Conservation (phyloP, 2,888 invertebrate species). For the Acronicta psi region DNA sequence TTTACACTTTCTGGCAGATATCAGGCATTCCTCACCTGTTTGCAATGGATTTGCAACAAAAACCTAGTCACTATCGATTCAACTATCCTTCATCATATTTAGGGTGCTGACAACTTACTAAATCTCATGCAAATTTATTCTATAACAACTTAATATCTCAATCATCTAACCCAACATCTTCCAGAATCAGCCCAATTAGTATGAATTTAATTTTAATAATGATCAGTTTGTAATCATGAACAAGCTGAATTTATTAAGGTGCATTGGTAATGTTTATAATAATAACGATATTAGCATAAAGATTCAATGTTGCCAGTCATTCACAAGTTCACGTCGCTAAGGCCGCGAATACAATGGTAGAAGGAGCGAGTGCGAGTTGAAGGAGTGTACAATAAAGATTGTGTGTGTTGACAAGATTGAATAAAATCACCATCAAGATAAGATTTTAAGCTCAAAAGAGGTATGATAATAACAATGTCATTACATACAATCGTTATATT, state of each 20-base stretch:
- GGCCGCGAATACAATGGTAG: slow-evolving; percentile 8
- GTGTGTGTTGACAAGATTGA: too few species aligned
- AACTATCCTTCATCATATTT: too few species aligned
- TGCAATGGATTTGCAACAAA: too few species aligned
- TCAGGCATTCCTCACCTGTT: too few species aligned
- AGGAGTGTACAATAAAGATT: too few species aligned
- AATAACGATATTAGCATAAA: slow-evolving; percentile 54
- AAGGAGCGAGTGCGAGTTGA: slow-evolving; percentile 38
- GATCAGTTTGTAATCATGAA: slow-evolving; percentile 15
- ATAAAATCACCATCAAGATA: too few species aligned
- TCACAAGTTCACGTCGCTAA: slow-evolving; percentile 13
- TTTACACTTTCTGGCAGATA: too few species aligned
- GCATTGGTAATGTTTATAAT: slow-evolving; percentile 41
- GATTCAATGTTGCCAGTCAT: slow-evolving; percentile 39
- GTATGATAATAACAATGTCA: not conserved
- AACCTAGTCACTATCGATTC: too few species aligned
- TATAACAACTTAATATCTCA: not conserved
- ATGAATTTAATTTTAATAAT: not conserved
- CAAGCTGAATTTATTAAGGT: slow-evolving; percentile 21
- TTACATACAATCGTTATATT: too few species aligned
- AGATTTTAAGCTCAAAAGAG: not conserved
- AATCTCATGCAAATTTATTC: too few species aligned
- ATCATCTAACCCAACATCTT: slow-evolving; percentile 5
- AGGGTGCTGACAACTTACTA: too few species aligned
- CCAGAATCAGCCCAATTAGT: not conserved